Evolutionary conservation across 2,797 vertebrate genomes (phyloP), one percentile per base, ranked within the genome.

Genomic region (Iguana delicatissima): DNA sequence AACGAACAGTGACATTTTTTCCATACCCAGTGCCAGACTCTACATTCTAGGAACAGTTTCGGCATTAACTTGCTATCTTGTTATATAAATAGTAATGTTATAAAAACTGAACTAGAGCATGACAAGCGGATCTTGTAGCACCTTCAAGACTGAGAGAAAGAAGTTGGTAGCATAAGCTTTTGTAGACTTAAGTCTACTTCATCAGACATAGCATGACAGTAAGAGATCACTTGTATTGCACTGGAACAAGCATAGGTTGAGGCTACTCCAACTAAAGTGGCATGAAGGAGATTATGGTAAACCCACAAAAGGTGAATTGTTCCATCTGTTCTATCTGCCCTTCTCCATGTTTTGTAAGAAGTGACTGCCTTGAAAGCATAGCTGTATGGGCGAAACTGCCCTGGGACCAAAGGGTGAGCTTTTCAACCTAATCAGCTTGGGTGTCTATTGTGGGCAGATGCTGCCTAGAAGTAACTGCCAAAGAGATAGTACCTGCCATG

Each of bases 51-150:
- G 90, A 89, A 67, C n/a, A 46, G 9, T 74, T 92, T 91, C 42
- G 89, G 24, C 29, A 52, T 32, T 46, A 55, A 90, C 35, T 59
- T 89, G 80, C 74, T 74, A 38, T 89, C 88, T 81, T 94, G 93
- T 94, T 90, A 89, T 89, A 76, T 67, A 89, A 76, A 86, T 85
- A 92, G 7, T 84, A 91, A 83, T 62, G 73, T 0, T 87, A 89
- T 67, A 79, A 83, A 16, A 90, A 52, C 42, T 89, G 50, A 89
- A 79, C 29, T 88, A 1, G 18, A 62, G 55, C n/a, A 86, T 46
- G 42, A 46, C 42, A 46, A 46, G 42, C 2, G 42, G 42, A 46
- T 46, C 42, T 46, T 46, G 42, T 46, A 46, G 42, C 42, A 46
- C 42, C 42, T 46, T 46, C 42, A 46, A 46, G 42, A 3, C 42